Evolutionary conservation across 2,888 invertebrate species (phyloP).

Genomic region (Argynnis bischoffii): DNA sequence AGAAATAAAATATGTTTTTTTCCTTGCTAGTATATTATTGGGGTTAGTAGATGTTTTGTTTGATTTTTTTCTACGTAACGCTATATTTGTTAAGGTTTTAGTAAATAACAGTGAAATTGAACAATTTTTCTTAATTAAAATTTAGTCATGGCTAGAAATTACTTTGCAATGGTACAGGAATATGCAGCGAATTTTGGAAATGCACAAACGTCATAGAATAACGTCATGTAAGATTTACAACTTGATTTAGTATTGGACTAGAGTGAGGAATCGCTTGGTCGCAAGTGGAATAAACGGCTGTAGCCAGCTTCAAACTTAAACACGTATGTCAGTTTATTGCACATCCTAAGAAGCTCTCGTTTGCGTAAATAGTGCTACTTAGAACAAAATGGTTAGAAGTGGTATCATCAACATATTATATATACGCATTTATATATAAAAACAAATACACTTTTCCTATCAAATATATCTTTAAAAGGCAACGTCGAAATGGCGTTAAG

Average conservation of each 20-base stretch:
- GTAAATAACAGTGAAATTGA: too few relatives aligned
- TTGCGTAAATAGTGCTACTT: slow-evolving; percentile 43
- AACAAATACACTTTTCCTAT: too few relatives aligned
- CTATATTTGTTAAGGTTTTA: too few relatives aligned
- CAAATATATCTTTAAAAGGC: too few relatives aligned
- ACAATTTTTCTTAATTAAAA: too few relatives aligned
- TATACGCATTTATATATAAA: too few relatives aligned
- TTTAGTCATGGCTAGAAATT: too few relatives aligned
- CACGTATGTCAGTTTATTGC: slow-evolving; percentile 32
- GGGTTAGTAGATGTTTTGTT: too few relatives aligned
- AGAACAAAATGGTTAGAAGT: slow-evolving; percentile 18
- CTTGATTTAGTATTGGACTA: slow-evolving; percentile 13
- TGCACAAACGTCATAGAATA: not conserved
- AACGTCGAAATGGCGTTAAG: too few relatives aligned
- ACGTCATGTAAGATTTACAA: slow-evolving; percentile 13
- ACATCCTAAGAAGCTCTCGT: slow-evolving; percentile 35
- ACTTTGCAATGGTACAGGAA: too few relatives aligned
- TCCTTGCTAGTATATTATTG: not conserved
- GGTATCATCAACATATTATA: not conserved
- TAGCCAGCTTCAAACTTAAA: slow-evolving; percentile 45
- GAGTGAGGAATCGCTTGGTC: slow-evolving; percentile 28
- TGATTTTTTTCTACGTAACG: too few relatives aligned
- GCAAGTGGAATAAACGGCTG: slow-evolving; percentile 37
- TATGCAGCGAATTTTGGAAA: not conserved
- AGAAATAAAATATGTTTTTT: slow-evolving; percentile 21